These are phyloP conservation scores for Pampus argenteus DNA, from an alignment of 2,797 vertebrate genomes.

Conservation along the genomic window DNA sequence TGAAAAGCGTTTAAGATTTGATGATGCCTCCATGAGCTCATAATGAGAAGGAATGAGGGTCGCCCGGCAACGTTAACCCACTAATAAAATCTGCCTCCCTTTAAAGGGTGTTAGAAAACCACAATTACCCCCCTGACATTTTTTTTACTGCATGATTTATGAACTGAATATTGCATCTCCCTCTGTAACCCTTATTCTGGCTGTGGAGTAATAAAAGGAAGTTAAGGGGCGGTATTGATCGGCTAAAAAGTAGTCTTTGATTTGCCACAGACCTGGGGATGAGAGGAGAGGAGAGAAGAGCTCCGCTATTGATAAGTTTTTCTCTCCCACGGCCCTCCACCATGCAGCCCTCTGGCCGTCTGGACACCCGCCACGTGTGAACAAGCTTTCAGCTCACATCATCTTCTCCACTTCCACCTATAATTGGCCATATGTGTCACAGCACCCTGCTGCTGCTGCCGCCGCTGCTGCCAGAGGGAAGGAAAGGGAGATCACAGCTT, in stretches of 20 bases:
- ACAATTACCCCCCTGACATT: conserved; percentile 87
- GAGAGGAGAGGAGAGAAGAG: conserved; percentile 36
- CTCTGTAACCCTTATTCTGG: conserved; percentile 64
- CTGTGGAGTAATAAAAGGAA: conserved; percentile 78
- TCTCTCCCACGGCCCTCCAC: conserved; percentile 59
- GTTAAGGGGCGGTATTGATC: conserved; percentile 80
- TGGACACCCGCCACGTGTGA: conserved; percentile 84
- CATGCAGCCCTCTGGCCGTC: conserved; percentile 63
- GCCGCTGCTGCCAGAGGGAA: conserved; percentile 52
- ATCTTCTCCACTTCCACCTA: conserved; percentile 82
- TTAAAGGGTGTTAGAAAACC: conserved; percentile 85
- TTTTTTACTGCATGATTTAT: conserved; percentile 89
- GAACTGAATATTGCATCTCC: conserved; percentile 85
- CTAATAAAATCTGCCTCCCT: conserved; percentile 84
- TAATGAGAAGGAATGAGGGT: conserved; percentile 83
- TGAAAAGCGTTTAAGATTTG: conserved; percentile 72
- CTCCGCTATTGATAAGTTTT: conserved; percentile 67
- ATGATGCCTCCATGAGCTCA: conserved; percentile 77
- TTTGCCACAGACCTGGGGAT: conserved; percentile 59
- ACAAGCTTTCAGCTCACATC: conserved; percentile 84
- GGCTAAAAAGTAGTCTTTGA: conserved; percentile 72
- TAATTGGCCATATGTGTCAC: conserved; percentile 88
- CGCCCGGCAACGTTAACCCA: conserved; percentile 74
- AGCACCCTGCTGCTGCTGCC: conserved; percentile 70
- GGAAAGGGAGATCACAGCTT: conserved; percentile 73